phyloP scores from a whole-genome alignment of 2,797 vertebrate genomes.

The Margarornis squamiger region DNA sequence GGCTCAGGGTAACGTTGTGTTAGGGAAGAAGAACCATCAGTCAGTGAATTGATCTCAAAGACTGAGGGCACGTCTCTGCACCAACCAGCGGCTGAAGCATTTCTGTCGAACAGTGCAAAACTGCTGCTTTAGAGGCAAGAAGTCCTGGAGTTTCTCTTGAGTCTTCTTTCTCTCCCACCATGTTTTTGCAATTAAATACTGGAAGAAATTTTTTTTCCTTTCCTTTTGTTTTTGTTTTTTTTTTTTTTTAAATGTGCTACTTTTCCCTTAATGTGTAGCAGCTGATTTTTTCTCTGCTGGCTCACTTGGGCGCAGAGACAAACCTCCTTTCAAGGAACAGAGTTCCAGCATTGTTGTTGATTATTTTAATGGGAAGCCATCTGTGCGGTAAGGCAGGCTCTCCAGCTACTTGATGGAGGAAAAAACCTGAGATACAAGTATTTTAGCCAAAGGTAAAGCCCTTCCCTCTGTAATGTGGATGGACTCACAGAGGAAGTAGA shows the following conservation, averaged over 20 bases:
- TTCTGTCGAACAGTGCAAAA: not conserved
- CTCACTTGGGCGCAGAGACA: constrained; percentile 34
- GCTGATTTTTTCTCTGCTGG: constrained; percentile 50
- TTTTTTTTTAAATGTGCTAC: constrained; percentile 39
- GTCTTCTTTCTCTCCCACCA: constrained; percentile 14
- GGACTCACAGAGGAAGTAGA: not conserved
- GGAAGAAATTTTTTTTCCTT: constrained; percentile 37
- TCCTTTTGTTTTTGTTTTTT: constrained; percentile 15
- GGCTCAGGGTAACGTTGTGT: not conserved
- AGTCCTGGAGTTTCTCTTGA: not conserved
- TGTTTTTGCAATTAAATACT: constrained; percentile 60
- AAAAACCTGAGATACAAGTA: not conserved
- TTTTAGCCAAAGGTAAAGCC: not conserved
- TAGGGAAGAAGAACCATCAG: not conserved
- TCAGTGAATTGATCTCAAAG: not conserved
- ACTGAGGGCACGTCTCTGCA: not conserved
- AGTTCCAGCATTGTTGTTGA: constrained; percentile 55
- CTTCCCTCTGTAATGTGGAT: not conserved
- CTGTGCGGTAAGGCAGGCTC: constrained; percentile 7
- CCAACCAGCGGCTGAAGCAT: not conserved
- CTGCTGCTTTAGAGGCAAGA: not conserved
- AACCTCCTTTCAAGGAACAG: constrained; percentile 53
- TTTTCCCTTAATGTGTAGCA: constrained; percentile 60
- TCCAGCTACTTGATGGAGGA: not conserved
- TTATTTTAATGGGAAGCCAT: constrained; percentile 47